phyloP scores from a whole-genome alignment of 2,113 vertebrate genomes.

The Anser cygnoides region DNA sequence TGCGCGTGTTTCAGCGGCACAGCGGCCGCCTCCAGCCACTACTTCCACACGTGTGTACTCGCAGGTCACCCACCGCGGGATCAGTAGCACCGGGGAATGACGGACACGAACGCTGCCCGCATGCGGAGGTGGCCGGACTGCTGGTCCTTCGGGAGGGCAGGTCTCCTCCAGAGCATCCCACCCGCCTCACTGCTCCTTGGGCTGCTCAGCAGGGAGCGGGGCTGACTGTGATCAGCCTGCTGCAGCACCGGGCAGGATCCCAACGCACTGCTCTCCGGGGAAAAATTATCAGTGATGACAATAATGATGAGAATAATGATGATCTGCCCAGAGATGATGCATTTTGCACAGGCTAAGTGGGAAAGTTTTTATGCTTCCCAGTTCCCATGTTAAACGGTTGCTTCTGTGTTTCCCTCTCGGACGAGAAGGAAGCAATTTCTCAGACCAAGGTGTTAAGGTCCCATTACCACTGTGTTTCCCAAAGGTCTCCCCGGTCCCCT shows the following conservation, averaged over 20 bases:
- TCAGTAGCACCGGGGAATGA: too few relatives aligned
- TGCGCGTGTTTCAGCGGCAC: too few relatives aligned
- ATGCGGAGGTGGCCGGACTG: too few relatives aligned
- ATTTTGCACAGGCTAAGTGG: not conserved
- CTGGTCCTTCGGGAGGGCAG: not conserved
- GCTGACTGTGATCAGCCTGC: not conserved
- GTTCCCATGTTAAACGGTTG: too few relatives aligned
- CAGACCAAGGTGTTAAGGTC: not conserved
- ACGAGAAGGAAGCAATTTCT: accelerated
- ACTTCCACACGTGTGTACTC: too few relatives aligned
- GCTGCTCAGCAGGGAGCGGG: not conserved
- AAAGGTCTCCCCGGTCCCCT: not conserved
- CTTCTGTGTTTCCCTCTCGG: not conserved
- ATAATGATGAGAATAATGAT: too few relatives aligned
- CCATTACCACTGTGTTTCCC: not conserved
- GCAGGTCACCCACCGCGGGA: too few relatives aligned
- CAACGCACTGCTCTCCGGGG: too few relatives aligned
- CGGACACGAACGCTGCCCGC: too few relatives aligned
- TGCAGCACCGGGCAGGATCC: too few relatives aligned
- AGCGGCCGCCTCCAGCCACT: too few relatives aligned
- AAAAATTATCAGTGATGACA: too few relatives aligned
- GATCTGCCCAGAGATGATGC: not conserved
- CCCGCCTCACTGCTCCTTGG: not conserved
- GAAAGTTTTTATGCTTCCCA: not conserved
- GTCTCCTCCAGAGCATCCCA: not conserved